These are phyloP conservation scores for Channa maculata DNA, from an alignment of 2,113 vertebrate species.

Conservation along the genomic window DNA sequence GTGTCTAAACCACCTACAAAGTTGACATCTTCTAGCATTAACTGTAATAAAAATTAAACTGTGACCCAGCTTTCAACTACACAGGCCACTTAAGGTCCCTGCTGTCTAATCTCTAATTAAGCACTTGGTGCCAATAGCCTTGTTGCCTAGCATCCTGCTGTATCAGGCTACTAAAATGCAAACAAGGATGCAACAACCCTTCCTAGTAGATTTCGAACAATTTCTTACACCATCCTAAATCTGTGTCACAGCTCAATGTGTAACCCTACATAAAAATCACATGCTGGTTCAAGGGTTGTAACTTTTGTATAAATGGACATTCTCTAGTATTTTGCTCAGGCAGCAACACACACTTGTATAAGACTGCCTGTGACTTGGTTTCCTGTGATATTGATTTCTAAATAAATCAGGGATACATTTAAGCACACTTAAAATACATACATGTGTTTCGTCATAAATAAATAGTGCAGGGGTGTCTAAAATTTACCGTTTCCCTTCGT, in stretches of 20 bases:
- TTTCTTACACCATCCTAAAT: conserved; percentile 23
- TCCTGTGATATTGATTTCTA: conserved; percentile 36
- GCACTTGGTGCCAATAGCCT: background rate
- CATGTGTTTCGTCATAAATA: too few species aligned
- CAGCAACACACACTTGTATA: conserved; percentile 5
- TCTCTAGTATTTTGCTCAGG: conserved; percentile 31
- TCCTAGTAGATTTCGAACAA: background rate
- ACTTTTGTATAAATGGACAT: conserved; percentile 13
- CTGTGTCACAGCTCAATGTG: conserved; percentile 15
- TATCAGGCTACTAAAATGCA: conserved; percentile 15
- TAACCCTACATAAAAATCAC: conserved; percentile 11
- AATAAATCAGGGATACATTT: conserved; percentile 54
- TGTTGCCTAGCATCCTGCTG: conserved; percentile 6
- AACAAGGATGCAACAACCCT: conserved; percentile 8
- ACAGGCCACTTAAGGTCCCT: conserved; percentile 11
- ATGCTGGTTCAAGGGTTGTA: conserved; percentile 14
- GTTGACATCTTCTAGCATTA: background rate
- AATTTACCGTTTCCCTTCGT: too few species aligned
- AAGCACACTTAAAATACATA: conserved; percentile 10
- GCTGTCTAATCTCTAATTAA: conserved; percentile 47
- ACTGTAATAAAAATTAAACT: background rate
- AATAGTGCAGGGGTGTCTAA: too few species aligned
- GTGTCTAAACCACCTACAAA: background rate
- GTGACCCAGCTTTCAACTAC: conserved; percentile 17
- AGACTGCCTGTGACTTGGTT: conserved; percentile 16